These are phyloP conservation scores for Drosophila pegasa DNA, from an alignment of 2,888 invertebrate genomes.

Conservation along the genomic window DNA sequence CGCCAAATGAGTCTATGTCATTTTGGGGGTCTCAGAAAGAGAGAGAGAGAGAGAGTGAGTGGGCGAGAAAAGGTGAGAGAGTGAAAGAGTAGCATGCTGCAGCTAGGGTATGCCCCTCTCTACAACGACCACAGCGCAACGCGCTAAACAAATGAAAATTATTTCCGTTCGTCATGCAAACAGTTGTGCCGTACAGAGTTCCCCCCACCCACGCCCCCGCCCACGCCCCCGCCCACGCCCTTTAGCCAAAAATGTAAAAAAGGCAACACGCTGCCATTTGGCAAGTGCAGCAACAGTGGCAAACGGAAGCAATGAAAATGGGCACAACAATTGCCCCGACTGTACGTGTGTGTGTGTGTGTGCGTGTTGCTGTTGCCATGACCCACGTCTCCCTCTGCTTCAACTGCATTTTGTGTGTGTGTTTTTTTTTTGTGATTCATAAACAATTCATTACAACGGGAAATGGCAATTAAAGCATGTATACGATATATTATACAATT, in stretches of 20 bases:
- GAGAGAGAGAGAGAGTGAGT: not conserved
- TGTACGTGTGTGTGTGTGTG: constrained; percentile 33
- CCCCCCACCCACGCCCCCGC: constrained; percentile 1
- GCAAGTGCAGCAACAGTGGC: constrained; percentile 60
- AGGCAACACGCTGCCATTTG: constrained; percentile 51
- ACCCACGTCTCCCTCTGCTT: constrained; percentile 56
- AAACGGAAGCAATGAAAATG: constrained; percentile 74
- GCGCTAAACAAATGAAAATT: constrained; percentile 76
- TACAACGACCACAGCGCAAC: constrained; percentile 27
- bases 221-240: constrained; percentile 18
- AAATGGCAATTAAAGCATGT: constrained; percentile 72
- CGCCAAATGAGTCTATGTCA: constrained; percentile 49
- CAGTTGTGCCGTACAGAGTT: constrained; percentile 47
- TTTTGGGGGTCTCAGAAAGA: constrained; percentile 46
- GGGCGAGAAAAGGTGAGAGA: not conserved
- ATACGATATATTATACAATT: constrained; percentile 54
- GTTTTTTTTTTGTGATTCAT: constrained; percentile 38
- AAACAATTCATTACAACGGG: constrained; percentile 80
- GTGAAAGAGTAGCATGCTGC: constrained; percentile 2
- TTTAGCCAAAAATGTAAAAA: constrained; percentile 32
- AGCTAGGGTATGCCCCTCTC: not conserved
- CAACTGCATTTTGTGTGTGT: constrained; percentile 28
- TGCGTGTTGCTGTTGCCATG: constrained; percentile 60
- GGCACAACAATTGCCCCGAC: constrained; percentile 58
- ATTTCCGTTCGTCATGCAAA: constrained; percentile 77